phyloP scores from a whole-genome alignment of 2,888 invertebrate species.

The Entomobrya proxima region DNA sequence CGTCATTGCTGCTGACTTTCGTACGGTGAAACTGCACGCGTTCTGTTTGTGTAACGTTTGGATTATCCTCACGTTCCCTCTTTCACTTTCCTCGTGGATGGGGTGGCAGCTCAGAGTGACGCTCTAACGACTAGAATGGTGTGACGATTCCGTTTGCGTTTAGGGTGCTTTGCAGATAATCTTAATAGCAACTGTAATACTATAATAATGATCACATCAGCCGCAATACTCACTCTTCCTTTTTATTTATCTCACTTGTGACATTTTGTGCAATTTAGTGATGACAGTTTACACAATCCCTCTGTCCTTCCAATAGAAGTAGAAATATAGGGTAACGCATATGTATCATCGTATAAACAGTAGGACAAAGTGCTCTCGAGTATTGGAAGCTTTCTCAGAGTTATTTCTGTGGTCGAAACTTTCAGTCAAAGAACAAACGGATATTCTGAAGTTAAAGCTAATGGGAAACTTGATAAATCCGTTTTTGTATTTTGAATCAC shows the following conservation, averaged over 20 bases:
- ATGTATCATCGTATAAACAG: too few species aligned
- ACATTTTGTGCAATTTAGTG: conserved; percentile 13
- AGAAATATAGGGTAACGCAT: too few species aligned
- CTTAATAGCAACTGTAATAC: not conserved
- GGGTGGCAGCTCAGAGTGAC: too few species aligned
- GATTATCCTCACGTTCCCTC: conserved; percentile 29
- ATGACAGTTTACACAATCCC: conserved; percentile 8
- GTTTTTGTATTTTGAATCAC: not conserved
- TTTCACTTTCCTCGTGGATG: not conserved
- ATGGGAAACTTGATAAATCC: not conserved
- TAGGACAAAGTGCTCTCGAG: too few species aligned
- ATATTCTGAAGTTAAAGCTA: too few species aligned
- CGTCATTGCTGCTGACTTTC: not conserved
- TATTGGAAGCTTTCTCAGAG: too few species aligned
- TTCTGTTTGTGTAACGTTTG: conserved; percentile 41
- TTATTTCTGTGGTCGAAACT: too few species aligned
- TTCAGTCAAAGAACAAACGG: not conserved
- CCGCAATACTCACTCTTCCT: not conserved
- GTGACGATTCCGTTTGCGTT: not conserved
- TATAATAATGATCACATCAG: not conserved
- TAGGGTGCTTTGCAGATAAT: not conserved
- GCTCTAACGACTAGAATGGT: not conserved
- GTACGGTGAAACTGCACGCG: not conserved
- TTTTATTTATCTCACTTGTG: not conserved
- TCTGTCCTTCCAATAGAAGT: conserved; percentile 1